A percentile compares a stretch with the other conserved stretches of the same genome.
Conservation (phyloP, 2,888 invertebrate genomes). For the Cryptus armator region DNA sequence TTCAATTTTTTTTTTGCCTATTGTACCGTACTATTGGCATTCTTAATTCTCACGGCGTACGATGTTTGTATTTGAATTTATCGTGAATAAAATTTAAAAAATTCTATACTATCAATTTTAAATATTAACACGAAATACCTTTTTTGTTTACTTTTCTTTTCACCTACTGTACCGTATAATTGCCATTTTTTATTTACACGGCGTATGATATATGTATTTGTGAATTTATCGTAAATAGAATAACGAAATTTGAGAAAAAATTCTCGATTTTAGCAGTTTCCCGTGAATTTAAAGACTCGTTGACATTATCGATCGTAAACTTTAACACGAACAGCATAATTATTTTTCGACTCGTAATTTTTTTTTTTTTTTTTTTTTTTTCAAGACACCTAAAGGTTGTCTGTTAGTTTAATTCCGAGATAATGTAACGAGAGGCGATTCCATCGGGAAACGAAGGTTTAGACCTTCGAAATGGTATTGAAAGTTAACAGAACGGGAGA, state of each 20-base stretch:
- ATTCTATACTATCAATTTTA: too few relatives aligned
- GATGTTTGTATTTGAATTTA: too few relatives aligned
- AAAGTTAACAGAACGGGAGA: background rate
- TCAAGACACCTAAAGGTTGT: background rate
- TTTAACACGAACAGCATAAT: background rate
- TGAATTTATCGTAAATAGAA: too few relatives aligned
- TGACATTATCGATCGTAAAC: constrained; percentile 1
- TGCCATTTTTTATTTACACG: too few relatives aligned
- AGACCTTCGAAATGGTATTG: constrained; percentile 18
- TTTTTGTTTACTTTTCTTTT: background rate
- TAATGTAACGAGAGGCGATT: background rate
- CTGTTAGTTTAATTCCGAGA: background rate
- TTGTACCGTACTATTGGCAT: too few relatives aligned
- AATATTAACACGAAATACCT: too few relatives aligned
- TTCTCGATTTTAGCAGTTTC: constrained; percentile 13
- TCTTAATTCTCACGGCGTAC: too few relatives aligned
- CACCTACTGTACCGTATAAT: background rate
- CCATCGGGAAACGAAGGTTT: background rate
- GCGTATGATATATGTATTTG: too few relatives aligned
- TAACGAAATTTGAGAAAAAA: background rate
- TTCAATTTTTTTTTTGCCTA: too few relatives aligned
- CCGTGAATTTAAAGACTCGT: constrained; percentile 16
- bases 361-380: constrained; percentile 4
- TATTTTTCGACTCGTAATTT: background rate
- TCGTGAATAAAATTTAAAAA: too few relatives aligned